These are phyloP conservation scores for Eulacestoma nigropectus DNA, from an alignment of 2,113 vertebrate species.

Conservation along the genomic window DNA sequence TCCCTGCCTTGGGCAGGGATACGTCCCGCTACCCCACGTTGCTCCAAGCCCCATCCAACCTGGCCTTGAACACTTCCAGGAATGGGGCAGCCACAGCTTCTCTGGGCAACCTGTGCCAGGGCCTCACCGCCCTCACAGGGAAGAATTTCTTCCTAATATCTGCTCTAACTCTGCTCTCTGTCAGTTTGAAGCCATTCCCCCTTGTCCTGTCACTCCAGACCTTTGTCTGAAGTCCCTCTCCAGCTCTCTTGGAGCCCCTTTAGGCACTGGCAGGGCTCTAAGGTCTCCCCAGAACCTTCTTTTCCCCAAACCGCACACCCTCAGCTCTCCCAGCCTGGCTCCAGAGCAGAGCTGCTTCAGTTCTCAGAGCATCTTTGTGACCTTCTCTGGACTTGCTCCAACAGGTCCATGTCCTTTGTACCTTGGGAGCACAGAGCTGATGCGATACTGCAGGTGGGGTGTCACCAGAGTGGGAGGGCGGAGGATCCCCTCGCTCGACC, in stretches of 20 bases:
- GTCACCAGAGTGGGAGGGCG: background rate
- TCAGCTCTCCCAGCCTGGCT: background rate
- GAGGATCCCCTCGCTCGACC: fast-evolving
- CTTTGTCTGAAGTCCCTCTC: background rate
- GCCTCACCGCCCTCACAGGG: background rate
- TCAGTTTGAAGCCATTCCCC: background rate
- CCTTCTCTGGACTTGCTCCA: background rate
- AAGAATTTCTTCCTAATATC: background rate
- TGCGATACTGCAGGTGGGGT: background rate
- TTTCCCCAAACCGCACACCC: background rate
- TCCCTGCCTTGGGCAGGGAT: background rate
- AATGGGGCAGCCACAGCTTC: background rate
- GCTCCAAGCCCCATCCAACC: background rate
- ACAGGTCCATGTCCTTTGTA: background rate
- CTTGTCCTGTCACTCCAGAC: background rate
- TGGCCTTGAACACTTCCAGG: background rate
- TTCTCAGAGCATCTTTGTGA: background rate
- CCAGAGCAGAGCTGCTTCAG: background rate
- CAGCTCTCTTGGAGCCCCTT: background rate
- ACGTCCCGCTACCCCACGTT: background rate
- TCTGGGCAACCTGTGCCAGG: background rate
- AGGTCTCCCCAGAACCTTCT: too few relatives aligned
- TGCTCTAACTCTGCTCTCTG: background rate
- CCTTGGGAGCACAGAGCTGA: background rate
- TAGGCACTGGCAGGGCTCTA: background rate